Base-by-base conservation (phyloP, 2,888 invertebrate species). In the Agrypnus murinus region DNA sequence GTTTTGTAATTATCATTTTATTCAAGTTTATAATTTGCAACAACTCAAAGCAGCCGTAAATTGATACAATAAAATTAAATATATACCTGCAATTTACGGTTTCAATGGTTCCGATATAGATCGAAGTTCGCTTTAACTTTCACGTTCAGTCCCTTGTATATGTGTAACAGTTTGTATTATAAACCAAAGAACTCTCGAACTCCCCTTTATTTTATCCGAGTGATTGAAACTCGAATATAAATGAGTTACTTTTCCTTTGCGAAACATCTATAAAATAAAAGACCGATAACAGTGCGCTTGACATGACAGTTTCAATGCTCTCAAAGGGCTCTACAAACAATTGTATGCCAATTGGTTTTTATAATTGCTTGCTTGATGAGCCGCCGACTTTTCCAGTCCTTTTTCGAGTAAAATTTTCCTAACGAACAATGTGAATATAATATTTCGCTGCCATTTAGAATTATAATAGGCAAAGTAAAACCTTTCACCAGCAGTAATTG, bases 341-440 rank as follows among this genome's bases (percentile, higher is more conserved):
- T 69, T 72, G 64, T 67, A 55, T 65, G 57, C 66, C 71, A 67
- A 72, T 74, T 73, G 73, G 67, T 73, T 73, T 74, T 73, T 70
- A 70, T 76, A 76, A 76, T 76, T 74, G 73, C 70, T 67, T 67
- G 65, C 59, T 62, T 70, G 72, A 74, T 71, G 58, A 73, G 57
- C 48, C n/a, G n/a, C 64, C 64, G 50, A 45, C 62, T 60, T 64
- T 67, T 65, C 32, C 45, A 14, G 53, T 65, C 65, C 25, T 53
- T 40, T 65, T n/a, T n/a, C 25, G 34, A 62, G 31, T 17, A 36
- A 43, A 57, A 59, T 31, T 59, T 45, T 34, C n/a, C 53, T 55
- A 55, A 40, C 38, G 58, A 55, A 58, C 58, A 58, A 58, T 40
- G 53, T 53, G 38, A 19, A 58, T 38, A n/a, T n/a, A n/a, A n/a